Evolutionary conservation across 2,113 vertebrate species (phyloP).

Genomic region (Hippocampus zosterae): DNA sequence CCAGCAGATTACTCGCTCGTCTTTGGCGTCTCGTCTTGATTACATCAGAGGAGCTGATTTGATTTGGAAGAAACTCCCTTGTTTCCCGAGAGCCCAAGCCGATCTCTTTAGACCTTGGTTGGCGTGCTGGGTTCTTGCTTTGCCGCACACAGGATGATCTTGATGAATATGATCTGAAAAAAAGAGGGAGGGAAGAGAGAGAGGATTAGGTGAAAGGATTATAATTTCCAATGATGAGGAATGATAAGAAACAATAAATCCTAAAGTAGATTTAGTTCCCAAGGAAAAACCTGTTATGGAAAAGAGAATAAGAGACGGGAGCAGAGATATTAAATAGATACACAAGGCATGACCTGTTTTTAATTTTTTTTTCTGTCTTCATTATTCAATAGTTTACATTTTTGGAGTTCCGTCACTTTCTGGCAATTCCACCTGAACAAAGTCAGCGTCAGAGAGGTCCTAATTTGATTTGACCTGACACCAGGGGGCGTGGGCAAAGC

Average conservation of each 20-base stretch:
- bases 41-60: constrained; percentile 70
- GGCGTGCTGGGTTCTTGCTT: constrained; percentile 58
- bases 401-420: not conserved
- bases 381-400: not conserved
- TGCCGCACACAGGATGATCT: constrained; percentile 64
- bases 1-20: constrained; percentile 64
- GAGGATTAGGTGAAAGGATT: constrained; percentile 71
- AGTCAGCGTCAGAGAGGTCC: too few relatives aligned
- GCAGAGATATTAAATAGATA: constrained; percentile 59
- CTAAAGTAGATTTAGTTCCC: constrained; percentile 76
- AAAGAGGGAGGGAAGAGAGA: constrained; percentile 48
- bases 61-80: constrained; percentile 63
- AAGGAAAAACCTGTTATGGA: constrained; percentile 74
- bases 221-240: constrained; percentile 69
- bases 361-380: not conserved
- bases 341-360: constrained; percentile 21
- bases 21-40: constrained; percentile 70
- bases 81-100: not conserved
- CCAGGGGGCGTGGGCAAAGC: too few relatives aligned
- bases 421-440: too few relatives aligned
- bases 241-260: constrained; percentile 76
- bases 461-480: too few relatives aligned
- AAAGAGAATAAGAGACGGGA: constrained; percentile 58
- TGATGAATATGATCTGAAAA: constrained; percentile 70
- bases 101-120: constrained; percentile 56